A percentile compares a stretch with the other conserved stretches of the same genome.
phyloP scores from a whole-genome alignment of 1,140 invertebrate genomes.

The Musca domestica region DNA sequence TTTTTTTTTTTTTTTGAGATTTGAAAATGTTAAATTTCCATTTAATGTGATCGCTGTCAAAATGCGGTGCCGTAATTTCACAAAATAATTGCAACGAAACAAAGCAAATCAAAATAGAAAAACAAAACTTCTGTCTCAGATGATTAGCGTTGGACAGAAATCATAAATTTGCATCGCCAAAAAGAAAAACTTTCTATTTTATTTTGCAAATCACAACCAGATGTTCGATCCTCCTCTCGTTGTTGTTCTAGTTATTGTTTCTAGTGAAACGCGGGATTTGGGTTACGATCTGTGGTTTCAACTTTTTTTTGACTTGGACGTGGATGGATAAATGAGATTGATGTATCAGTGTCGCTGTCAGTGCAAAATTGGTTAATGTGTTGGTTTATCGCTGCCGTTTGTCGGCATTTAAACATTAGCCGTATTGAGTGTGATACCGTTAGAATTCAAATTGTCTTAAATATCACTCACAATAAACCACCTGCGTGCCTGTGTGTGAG shows the following conservation, averaged over 20 bases:
- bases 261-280: neutral
- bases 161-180: constrained; percentile 13
- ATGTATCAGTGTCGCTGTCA: too few relatives aligned
- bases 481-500: neutral
- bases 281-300: constrained; percentile 1
- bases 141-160: neutral
- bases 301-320: neutral
- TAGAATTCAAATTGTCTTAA: constrained; percentile 35
- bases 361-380: too few relatives aligned
- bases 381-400: constrained; percentile 28
- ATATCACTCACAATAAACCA: constrained; percentile 1
- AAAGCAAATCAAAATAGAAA: too few relatives aligned
- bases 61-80: too few relatives aligned
- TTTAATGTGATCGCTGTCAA: too few relatives aligned
- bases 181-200: constrained; percentile 52
- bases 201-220: constrained; percentile 32
- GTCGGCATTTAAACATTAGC: neutral
- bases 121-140: too few relatives aligned
- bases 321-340: too few relatives aligned
- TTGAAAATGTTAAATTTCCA: too few relatives aligned
- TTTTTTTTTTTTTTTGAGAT: too few relatives aligned
- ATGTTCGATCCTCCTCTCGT: too few relatives aligned
- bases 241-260: too few relatives aligned
- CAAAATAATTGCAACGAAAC: too few relatives aligned
- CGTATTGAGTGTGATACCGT: constrained; percentile 23